Conservation (phyloP, 2,113 vertebrate genomes). For the Neolamprologus falcicula region DNA sequence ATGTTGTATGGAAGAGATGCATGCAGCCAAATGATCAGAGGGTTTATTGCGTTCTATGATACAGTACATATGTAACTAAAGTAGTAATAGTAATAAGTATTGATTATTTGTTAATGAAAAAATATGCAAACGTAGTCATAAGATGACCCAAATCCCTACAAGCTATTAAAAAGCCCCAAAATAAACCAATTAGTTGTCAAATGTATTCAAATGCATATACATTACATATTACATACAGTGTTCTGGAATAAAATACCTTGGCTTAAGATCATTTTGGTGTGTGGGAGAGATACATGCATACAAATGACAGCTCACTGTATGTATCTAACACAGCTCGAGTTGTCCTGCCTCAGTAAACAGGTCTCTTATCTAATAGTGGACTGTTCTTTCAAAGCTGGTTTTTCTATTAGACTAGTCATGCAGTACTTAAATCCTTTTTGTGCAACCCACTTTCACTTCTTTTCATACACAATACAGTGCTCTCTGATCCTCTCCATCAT, state of each 20-base stretch:
- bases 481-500: conserved; percentile 55
- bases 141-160: neutral
- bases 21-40: neutral
- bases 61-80: neutral
- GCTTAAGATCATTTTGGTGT: neutral
- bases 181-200: neutral
- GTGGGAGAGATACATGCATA: neutral
- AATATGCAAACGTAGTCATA: neutral
- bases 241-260: neutral
- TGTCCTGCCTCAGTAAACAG: conserved; percentile 25
- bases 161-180: neutral
- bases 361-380: conserved; percentile 44
- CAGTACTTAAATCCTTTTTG: conserved; percentile 59
- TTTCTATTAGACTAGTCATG: conserved; percentile 46
- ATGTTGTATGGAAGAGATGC: neutral
- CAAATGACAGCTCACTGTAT: neutral
- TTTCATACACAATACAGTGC: conserved; percentile 45
- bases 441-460: conserved; percentile 60
- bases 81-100: neutral
- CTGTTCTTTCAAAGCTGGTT: conserved; percentile 36
- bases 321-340: neutral
- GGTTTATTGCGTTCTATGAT: fast-evolving
- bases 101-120: neutral
- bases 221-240: neutral
- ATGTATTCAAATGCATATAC: neutral